Percentiles rank a stretch among this genome's conserved stretches.
Conservation (phyloP, 2,888 invertebrate genomes). For the Exephanes ischioxanthus region DNA sequence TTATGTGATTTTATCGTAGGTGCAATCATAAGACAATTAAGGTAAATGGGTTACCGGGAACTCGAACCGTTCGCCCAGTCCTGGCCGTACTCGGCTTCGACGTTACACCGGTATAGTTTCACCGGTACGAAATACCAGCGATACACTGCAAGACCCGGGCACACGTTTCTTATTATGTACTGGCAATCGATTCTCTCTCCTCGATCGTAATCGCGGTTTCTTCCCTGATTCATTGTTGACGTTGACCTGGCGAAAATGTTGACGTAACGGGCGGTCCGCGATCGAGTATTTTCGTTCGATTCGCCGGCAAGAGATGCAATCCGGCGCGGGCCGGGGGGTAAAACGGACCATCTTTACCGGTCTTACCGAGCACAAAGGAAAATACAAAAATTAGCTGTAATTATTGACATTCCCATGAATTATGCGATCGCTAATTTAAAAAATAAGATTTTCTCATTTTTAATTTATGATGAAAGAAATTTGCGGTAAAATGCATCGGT, state of each 20-base stretch:
- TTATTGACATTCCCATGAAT: no score
- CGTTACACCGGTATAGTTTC: constrained; percentile 23
- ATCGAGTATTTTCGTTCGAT: constrained; percentile 1
- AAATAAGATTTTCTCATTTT: no score
- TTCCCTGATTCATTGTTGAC: constrained; percentile 3
- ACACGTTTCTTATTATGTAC: not conserved
- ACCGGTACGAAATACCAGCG: constrained; percentile 3
- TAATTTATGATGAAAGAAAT: no score
- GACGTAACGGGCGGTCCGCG: not conserved
- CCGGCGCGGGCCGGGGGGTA: no score
- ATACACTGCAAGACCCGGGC: not conserved
- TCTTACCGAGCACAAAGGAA: no score
- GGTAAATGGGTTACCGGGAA: constrained; percentile 48
- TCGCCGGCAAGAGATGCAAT: not conserved
- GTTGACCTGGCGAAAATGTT: not conserved
- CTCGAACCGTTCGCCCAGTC: constrained; percentile 13
- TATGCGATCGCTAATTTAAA: no score
- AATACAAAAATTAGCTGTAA: no score
- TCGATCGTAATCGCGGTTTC: constrained; percentile 6
- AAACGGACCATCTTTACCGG: no score
- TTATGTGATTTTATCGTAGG: constrained; percentile 41
- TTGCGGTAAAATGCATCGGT: no score
- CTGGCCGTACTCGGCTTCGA: constrained; percentile 11
- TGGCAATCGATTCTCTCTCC: constrained; percentile 1
- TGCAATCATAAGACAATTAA: constrained; percentile 50